These are phyloP conservation scores for Peromyscus aztecus DNA, from an alignment of 2,797 vertebrate genomes.

Conservation along the genomic window DNA sequence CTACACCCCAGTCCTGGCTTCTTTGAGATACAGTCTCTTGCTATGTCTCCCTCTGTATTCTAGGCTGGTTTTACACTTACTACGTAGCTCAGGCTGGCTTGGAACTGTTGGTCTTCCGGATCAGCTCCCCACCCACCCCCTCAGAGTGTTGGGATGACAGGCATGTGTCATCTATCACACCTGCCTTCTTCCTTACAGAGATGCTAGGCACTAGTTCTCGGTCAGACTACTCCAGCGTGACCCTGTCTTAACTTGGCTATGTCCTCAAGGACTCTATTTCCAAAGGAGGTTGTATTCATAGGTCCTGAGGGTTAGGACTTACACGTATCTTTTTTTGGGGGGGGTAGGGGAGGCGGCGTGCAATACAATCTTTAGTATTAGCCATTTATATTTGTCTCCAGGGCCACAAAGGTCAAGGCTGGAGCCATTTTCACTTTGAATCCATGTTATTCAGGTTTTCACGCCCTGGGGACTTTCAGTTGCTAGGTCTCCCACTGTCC, in stretches of 20 bases:
- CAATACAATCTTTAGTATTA: no score
- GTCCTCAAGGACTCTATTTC: background rate
- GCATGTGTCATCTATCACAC: background rate
- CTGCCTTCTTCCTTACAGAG: background rate
- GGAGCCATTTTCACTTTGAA: background rate
- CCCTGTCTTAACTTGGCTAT: background rate
- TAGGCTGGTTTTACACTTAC: background rate
- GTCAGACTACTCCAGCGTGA: no score
- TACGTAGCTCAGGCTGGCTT: background rate
- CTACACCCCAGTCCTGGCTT: background rate
- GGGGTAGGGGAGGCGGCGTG: accelerated
- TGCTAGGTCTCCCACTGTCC: background rate
- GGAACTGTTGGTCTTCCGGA: background rate
- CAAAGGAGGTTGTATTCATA: background rate
- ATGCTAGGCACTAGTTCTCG: background rate
- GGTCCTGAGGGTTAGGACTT: background rate
- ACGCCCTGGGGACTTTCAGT: background rate
- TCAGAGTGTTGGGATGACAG: background rate
- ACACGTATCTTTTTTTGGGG: accelerated
- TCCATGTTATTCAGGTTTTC: background rate
- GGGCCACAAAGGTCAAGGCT: background rate
- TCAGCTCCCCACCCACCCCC: background rate
- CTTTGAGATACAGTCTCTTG: background rate
- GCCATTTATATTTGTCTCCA: background rate
- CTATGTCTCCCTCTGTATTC: background rate